Base-by-base conservation (phyloP, 2,797 vertebrate genomes). In the Avahi laniger region DNA sequence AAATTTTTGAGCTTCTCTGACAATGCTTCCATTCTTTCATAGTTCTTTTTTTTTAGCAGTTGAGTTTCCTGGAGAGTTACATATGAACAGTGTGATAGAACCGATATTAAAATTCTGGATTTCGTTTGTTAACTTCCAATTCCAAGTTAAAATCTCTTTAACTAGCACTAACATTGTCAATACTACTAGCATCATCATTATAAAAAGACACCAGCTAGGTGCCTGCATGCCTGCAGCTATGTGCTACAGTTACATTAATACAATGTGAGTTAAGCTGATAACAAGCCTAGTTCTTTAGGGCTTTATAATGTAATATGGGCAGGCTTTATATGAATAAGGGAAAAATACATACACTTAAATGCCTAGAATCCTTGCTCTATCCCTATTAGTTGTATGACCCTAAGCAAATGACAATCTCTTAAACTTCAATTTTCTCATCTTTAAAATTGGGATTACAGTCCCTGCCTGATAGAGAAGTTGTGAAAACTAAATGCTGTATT, bases 71-170 rank as follows among this genome's bases (percentile, higher is more conserved):
- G 38, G 50, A 73, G 43, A 61, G 33, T 86, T 92, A 38, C 46
- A 41, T 72, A 54, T 59, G 38, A 75, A 59, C 18, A 38, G 4
- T 69, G 26, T 57, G 50, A n/a, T 59, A 61, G 50, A 91, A 82
- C 14, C 12, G 35, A 69, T 79, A 72, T n/a, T 87, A 57, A 93
- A 88, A 82, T 46, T 73, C 57, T 81, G 22, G 43, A 73, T 91
- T 83, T 61, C 17, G 5, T 46, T 92, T 35, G 35, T 70, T 94
- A 87, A 78, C 67, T 94, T 82, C 14, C 57, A 82, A 96, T 92
- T 97, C 48, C 89, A 83, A 89, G 52, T 54, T 63, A 95, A 87
- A 84, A 67, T 41, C 59, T 83, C 46, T 89, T 91, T 85, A 79
- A 80, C 48, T 15, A 50, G 9, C 28, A 33, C 35, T 65, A 79